Conservation (phyloP, 2,113 vertebrate genomes). For the Ciconia boyciana region DNA sequence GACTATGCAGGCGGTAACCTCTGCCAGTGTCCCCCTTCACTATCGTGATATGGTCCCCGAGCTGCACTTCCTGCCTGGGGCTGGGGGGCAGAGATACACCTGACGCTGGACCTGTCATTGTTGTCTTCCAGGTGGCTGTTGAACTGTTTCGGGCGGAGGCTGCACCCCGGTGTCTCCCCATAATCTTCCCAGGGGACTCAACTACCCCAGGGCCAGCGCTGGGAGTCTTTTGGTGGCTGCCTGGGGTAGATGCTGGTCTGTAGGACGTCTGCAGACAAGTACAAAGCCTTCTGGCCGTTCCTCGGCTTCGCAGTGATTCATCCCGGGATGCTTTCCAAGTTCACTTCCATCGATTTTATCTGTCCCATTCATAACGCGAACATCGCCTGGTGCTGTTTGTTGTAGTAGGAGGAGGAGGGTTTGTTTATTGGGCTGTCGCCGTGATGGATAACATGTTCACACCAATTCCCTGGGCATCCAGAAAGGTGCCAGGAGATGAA, state of each 20-base stretch:
- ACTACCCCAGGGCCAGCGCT: rapidly evolving
- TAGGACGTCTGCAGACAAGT: not conserved
- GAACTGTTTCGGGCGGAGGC: not conserved
- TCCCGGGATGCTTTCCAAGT: not conserved
- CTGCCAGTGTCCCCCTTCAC: not conserved
- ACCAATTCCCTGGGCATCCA: not conserved
- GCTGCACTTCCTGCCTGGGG: not conserved
- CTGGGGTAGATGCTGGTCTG: not conserved
- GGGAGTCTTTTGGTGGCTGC: not conserved
- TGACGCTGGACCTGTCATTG: rapidly evolving
- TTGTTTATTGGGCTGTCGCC: not conserved
- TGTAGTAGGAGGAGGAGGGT: not conserved
- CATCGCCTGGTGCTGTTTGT: rapidly evolving
- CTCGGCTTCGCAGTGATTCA: not conserved
- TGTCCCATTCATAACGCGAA: rapidly evolving
- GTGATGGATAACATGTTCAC: not conserved
- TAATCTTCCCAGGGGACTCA: not conserved
- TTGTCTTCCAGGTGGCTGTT: not conserved
- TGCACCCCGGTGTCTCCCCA: rapidly evolving
- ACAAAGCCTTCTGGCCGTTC: not conserved
- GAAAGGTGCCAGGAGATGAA: not conserved
- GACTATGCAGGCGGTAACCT: rapidly evolving
- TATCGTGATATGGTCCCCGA: rapidly evolving
- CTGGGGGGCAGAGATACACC: not conserved
- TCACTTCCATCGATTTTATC: not conserved